A percentile compares a stretch with the other conserved stretches of the same genome.
Conservation (phyloP, 2,113 vertebrate genomes). For the Antechinus stuartii region DNA sequence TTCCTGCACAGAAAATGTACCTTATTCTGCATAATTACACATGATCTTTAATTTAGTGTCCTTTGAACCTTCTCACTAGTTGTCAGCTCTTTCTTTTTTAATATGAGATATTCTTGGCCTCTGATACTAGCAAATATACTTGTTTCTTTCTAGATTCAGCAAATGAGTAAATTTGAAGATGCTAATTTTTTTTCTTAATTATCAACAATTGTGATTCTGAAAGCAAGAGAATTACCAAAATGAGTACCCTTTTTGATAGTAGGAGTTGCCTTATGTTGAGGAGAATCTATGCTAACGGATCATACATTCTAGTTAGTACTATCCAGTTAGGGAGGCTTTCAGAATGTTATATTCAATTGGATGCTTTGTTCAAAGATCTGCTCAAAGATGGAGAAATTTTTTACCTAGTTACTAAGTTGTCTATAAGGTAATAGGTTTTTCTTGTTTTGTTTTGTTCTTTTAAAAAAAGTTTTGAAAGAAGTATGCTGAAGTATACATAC, state of each 20-base stretch:
- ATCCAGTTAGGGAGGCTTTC: background rate
- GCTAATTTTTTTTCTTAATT: background rate
- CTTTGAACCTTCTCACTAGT: background rate
- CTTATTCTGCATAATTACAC: background rate
- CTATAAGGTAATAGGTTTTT: background rate
- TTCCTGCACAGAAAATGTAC: slow-evolving; percentile 2
- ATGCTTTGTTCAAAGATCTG: background rate
- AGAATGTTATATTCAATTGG: background rate
- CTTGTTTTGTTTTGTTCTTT: background rate
- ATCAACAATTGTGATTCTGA: background rate
- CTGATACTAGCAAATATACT: background rate
- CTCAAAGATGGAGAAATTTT: background rate
- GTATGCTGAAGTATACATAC: background rate
- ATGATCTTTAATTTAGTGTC: background rate
- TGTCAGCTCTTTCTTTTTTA: background rate
- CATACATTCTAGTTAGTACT: background rate
- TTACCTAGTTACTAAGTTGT: background rate
- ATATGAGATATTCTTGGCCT: background rate
- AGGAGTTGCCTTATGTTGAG: background rate
- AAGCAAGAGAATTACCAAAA: background rate
- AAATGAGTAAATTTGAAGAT: background rate
- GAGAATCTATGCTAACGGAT: background rate
- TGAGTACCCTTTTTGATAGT: background rate
- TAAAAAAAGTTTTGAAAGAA: background rate
- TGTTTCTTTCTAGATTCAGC: background rate